Conservation (phyloP, 1,140 invertebrate species). For the Sitophilus oryzae region DNA sequence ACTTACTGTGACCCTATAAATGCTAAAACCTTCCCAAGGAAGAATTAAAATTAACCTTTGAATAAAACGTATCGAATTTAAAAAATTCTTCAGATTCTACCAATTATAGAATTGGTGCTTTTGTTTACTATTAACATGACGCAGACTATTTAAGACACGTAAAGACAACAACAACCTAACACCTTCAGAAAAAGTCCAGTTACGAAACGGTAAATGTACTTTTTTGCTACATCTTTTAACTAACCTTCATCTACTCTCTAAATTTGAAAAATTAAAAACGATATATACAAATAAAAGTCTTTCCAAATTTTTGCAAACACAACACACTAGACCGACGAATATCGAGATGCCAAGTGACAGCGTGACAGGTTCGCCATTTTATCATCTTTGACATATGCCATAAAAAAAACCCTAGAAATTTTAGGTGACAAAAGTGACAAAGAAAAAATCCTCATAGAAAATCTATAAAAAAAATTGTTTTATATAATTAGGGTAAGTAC, state of each 20-base stretch:
- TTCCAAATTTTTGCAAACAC: slow-evolving; percentile 30
- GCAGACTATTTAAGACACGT: slow-evolving; percentile 10
- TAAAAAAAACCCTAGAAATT: neutral
- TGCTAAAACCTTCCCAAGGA: slow-evolving; percentile 7
- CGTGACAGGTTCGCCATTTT: no score
- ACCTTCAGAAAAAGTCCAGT: no score
- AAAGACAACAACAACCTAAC: slow-evolving; percentile 1
- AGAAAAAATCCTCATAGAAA: no score
- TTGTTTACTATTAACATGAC: slow-evolving; percentile 26
- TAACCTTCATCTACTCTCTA: slow-evolving; percentile 40
- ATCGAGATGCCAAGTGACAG: neutral
- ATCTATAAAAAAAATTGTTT: no score
- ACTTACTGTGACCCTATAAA: slow-evolving; percentile 28
- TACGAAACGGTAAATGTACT: no score
- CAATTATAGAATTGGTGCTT: slow-evolving; percentile 2
- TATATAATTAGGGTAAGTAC: no score
- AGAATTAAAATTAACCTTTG: slow-evolving; percentile 1
- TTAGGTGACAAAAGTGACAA: no score
- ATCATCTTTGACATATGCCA: no score
- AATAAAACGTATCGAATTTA: neutral
- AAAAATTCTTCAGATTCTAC: neutral
- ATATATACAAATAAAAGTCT: slow-evolving; percentile 32
- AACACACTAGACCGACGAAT: slow-evolving; percentile 30
- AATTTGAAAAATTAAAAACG: slow-evolving; percentile 31
- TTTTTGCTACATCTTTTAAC: neutral